These are phyloP conservation scores for Syrphus vitripennis DNA, from an alignment of 2,888 invertebrate species.

Conservation along the genomic window DNA sequence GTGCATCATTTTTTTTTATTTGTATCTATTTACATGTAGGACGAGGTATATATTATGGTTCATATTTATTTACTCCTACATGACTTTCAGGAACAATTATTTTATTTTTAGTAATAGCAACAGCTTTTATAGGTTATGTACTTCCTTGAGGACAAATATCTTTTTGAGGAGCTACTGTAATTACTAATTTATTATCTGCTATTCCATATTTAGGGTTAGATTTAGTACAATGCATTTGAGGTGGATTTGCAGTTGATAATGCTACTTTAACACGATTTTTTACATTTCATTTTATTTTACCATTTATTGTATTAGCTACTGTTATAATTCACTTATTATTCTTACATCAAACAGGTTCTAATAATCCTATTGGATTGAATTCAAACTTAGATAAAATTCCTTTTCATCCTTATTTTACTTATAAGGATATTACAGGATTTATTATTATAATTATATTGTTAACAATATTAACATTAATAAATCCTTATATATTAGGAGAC, in stretches of 20 bases:
- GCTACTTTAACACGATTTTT: constrained; percentile 89
- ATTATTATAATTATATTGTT: constrained; percentile 83
- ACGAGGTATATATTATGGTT: constrained; percentile 84
- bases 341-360: constrained; percentile 86
- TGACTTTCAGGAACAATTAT: constrained; percentile 86
- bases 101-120: constrained; percentile 86
- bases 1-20: constrained; percentile 88
- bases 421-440: constrained; percentile 85
- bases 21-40: constrained; percentile 87
- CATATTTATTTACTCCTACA: constrained; percentile 82
- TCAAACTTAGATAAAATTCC: constrained; percentile 87
- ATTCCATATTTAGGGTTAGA: constrained; percentile 86
- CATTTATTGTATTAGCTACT: constrained; percentile 85
- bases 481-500: constrained; percentile 85
- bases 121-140: constrained; percentile 90
- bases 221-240: constrained; percentile 88
- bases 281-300: constrained; percentile 87
- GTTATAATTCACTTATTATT: constrained; percentile 85
- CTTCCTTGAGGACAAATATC: constrained; percentile 91
- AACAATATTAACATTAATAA: constrained; percentile 82
- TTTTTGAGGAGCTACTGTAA: constrained; percentile 91
- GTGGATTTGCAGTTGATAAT: constrained; percentile 88
- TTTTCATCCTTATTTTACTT: constrained; percentile 86
- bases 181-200: constrained; percentile 88
- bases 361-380: constrained; percentile 85